phyloP scores from a whole-genome alignment of 2,797 vertebrate species.

The Odontamblyopus lacepedii region DNA sequence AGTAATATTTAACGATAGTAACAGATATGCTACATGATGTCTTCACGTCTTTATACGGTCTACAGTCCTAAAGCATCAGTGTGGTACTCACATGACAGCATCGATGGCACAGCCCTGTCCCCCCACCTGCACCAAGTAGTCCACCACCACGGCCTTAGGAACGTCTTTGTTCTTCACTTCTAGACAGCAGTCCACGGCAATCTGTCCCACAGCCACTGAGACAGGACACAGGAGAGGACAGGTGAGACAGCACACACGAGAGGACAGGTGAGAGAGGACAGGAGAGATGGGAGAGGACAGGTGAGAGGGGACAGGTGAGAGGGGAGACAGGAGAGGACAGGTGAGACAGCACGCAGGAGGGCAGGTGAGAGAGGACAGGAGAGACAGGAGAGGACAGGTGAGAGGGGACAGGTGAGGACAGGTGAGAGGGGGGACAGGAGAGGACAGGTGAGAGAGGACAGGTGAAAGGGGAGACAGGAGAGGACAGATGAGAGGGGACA shows the following conservation, averaged over 20 bases:
- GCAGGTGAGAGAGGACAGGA: neutral
- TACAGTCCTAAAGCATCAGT: neutral
- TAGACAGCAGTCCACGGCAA: conserved; percentile 58
- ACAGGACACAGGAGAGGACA: neutral
- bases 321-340: neutral
- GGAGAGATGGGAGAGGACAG: neutral
- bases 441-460: neutral
- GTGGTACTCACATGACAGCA: conserved; percentile 52
- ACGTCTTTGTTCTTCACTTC: accelerated
- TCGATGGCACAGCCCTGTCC: conserved; percentile 50
- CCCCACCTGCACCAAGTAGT: conserved; percentile 15
- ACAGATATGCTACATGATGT: too few species aligned
- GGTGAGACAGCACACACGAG: neutral
- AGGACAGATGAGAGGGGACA: neutral
- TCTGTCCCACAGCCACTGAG: conserved; percentile 36
- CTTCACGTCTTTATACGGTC: too few species aligned
- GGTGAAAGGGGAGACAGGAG: neutral
- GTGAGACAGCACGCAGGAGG: neutral
- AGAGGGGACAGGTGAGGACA: neutral
- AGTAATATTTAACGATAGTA: too few species aligned
- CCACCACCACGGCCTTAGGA: accelerated
- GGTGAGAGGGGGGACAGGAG: neutral
- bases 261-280: neutral
- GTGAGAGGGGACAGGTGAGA: neutral
- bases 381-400: neutral